Conservation (phyloP, 2,113 vertebrate species). For the Gracilinanus agilis region DNA sequence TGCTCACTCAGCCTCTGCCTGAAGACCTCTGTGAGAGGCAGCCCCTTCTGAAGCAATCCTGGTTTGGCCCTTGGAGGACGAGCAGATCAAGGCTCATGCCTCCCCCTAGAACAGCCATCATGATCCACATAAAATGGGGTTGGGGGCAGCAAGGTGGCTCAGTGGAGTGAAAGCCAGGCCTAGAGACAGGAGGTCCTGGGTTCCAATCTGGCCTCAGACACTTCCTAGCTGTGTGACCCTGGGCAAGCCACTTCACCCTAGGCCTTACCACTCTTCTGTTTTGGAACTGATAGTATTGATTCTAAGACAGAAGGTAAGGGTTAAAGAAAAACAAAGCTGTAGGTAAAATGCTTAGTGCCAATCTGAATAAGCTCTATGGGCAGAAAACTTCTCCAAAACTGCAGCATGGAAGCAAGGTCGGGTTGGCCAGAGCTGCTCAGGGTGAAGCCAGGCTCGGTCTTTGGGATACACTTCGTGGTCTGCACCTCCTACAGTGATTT, state of each 20-base stretch:
- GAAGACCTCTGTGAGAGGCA: background rate
- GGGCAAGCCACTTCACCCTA: too few species aligned
- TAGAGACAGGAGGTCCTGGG: too few species aligned
- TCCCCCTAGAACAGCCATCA: background rate
- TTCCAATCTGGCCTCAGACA: too few species aligned
- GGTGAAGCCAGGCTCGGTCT: too few species aligned
- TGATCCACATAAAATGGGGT: background rate
- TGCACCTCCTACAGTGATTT: too few species aligned
- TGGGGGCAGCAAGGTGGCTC: too few species aligned
- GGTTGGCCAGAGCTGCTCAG: background rate
- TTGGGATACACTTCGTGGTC: too few species aligned
- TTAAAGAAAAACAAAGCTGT: background rate
- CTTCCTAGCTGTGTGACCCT: too few species aligned
- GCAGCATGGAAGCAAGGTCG: background rate
- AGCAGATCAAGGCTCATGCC: background rate
- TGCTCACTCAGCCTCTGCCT: background rate
- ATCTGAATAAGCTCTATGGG: background rate
- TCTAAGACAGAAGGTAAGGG: too few species aligned
- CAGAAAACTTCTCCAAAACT: background rate
- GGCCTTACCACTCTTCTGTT: too few species aligned
- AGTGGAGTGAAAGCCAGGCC: too few species aligned
- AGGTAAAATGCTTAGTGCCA: background rate
- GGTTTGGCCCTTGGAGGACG: background rate
- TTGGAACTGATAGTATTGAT: too few species aligned
- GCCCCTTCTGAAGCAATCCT: background rate